A percentile compares a stretch with the other conserved stretches of the same genome.
Conservation (phyloP, 2,797 vertebrate species). For the Sardinella longiceps region DNA sequence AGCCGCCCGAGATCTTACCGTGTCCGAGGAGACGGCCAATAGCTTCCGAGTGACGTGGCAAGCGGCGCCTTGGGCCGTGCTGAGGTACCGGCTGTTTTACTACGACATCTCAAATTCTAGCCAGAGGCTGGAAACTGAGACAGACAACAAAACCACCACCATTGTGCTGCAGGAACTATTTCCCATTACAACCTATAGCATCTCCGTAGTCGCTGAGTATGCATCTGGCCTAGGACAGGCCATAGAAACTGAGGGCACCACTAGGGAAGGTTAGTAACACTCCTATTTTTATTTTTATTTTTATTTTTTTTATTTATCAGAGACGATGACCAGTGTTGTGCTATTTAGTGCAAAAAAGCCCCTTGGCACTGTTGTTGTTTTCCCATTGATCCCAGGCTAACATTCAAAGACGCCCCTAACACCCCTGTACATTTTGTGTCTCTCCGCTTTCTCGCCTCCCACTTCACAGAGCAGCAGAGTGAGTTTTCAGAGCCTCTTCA, state of each 20-base stretch:
- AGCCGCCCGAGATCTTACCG: conserved; percentile 82
- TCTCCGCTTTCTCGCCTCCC: neutral
- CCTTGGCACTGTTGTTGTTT: neutral
- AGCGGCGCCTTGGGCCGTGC: conserved; percentile 89
- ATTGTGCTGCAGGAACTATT: conserved; percentile 77
- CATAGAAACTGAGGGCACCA: too few relatives aligned
- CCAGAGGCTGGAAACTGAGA: conserved; percentile 67
- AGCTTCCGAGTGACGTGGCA: too few relatives aligned
- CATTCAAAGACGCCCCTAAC: too few relatives aligned
- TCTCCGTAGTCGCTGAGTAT: too few relatives aligned
- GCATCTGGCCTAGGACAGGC: too few relatives aligned
- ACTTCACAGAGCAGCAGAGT: conserved; percentile 7
- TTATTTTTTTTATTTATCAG: neutral
- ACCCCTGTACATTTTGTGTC: conserved; percentile 6
- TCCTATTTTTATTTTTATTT: too few relatives aligned
- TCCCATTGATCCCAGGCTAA: neutral
- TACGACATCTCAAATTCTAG: conserved; percentile 74
- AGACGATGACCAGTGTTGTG: neutral
- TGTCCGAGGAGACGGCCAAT: conserved; percentile 87
- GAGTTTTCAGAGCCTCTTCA: conserved; percentile 32
- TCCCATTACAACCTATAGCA: conserved; percentile 77
- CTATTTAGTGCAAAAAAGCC: neutral
- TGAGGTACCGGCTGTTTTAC: conserved; percentile 86
- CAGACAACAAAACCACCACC: conserved; percentile 68
- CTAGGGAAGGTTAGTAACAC: too few relatives aligned